Conservation (phyloP, 2,888 invertebrate species). For the Cryptocephalus primarius region DNA sequence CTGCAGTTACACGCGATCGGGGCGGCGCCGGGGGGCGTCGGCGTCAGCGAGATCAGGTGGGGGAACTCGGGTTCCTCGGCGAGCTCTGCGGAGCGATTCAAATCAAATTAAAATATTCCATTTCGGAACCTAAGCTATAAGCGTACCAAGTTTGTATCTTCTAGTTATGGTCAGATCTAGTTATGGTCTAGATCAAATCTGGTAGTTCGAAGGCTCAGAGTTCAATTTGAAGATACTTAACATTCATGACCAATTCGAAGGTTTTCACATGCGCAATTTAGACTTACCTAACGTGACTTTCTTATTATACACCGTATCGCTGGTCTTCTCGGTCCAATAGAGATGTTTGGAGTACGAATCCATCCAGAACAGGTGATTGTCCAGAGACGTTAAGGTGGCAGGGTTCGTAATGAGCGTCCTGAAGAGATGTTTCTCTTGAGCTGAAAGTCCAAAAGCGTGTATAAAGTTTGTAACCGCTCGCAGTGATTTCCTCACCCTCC, state of each 20-base stretch:
- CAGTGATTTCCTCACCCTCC: conserved; percentile 39
- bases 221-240: too few relatives aligned
- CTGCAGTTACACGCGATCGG: conserved; percentile 53
- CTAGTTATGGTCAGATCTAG: too few relatives aligned
- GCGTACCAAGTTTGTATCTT: too few relatives aligned
- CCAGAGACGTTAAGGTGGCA: conserved; percentile 47
- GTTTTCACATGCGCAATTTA: too few relatives aligned
- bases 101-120: too few relatives aligned
- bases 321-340: conserved; percentile 48
- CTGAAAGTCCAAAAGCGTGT: conserved; percentile 16
- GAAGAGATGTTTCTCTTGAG: conserved; percentile 33
- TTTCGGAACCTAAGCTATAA: too few relatives aligned
- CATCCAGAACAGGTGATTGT: conserved; percentile 62
- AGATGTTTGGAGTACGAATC: conserved; percentile 44
- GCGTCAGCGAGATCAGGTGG: conserved; percentile 42
- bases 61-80: conserved; percentile 28
- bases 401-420: conserved; percentile 36
- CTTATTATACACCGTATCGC: conserved; percentile 28
- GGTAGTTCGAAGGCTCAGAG: too few relatives aligned
- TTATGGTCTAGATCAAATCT: too few relatives aligned
- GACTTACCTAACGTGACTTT: conserved; percentile 33
- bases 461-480: too few relatives aligned
- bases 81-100: conserved; percentile 22
- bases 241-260: too few relatives aligned
- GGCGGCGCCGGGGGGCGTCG: conserved; percentile 12